Base-by-base conservation (phyloP, 2,797 vertebrate genomes). In the Mallotus villosus region DNA sequence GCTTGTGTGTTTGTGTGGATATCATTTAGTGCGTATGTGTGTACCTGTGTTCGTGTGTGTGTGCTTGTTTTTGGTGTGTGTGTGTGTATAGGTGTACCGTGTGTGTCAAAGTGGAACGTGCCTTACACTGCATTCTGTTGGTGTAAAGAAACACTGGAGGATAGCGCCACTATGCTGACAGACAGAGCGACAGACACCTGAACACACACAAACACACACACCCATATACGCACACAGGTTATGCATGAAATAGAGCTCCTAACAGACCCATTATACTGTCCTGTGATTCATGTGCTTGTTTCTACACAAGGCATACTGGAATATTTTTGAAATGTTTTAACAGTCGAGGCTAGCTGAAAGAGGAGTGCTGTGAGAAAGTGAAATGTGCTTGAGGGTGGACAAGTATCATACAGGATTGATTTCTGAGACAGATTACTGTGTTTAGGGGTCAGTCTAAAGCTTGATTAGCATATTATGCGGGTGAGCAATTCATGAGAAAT, bases 361-460 rank as follows among this genome's bases (percentile, higher is more conserved):
- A 68, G 65, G 68, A 81, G 72, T 41, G 66, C 70, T 73, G 74
- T 88, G 83, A 80, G 82, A 85, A 86, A 76, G 71, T 69, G 57
- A 75, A 76, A 71, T 80, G 83, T 82, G 76, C 86, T 82, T 3
- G 4, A 67, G 84, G 81, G 68, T 71, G 73, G 74, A 84, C 82
- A 80, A 75, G 27, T 83, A 87, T 85, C 82, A 84, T 60, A 49
- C 49, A 68, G 85, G 83, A 87, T 89, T 79, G 72, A 70, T 87
- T 83, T 79, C 82, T 6, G 66, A 75, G 60, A 46, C 63, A 74
- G 79, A 11, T 79, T 84, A 83, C 76, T 80, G 66, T 82, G 78
- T 75, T 86, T 73, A 78, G 14, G 7, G 4, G 19, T 53, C 17
- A n/a, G 16, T 53, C 51, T 5, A 17, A 9, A 12, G 16, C 17